Evolutionary conservation across 2,888 invertebrate species (phyloP).

Genomic region (Hydrotaea cyrtoneurina): DNA sequence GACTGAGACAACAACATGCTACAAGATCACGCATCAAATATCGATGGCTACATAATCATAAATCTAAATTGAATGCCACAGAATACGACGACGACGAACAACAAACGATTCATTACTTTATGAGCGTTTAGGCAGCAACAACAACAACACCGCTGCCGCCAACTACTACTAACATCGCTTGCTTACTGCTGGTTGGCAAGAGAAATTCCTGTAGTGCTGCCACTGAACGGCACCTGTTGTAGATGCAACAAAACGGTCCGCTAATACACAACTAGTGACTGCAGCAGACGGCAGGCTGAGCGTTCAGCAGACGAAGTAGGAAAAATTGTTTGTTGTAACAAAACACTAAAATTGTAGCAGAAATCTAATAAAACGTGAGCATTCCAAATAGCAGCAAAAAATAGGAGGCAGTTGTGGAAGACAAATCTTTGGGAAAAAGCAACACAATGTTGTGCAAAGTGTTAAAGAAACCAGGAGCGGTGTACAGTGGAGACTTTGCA

Average conservation of each 20-base stretch:
- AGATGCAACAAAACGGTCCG: conserved; percentile 25
- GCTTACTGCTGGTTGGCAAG: not conserved
- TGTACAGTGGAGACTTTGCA: not conserved
- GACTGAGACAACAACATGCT: conserved; percentile 59
- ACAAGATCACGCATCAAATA: conserved; percentile 75
- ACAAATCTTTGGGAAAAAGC: conserved; percentile 54
- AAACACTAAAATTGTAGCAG: conserved; percentile 65
- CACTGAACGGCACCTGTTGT: conserved; percentile 68
- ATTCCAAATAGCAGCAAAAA: conserved; percentile 47
- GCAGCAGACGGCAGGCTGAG: not conserved
- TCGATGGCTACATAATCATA: conserved; percentile 72
- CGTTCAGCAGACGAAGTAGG: conserved; percentile 23
- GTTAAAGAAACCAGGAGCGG: conserved; percentile 22
- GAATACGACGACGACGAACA: conserved; percentile 30
- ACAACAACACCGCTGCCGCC: not conserved
- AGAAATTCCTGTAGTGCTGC: conserved; percentile 50
- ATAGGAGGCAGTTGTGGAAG: not conserved
- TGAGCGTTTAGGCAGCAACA: conserved; percentile 36
- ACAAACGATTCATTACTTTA: conserved; percentile 55
- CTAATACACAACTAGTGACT: conserved; percentile 2
- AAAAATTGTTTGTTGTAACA: conserved; percentile 56
- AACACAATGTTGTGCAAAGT: conserved; percentile 4
- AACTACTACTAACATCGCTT: not conserved
- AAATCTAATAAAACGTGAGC: conserved; percentile 67
- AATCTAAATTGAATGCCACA: conserved; percentile 75